Percentiles rank a stretch among this genome's conserved stretches.
These are phyloP conservation scores for Ditula angustiorana DNA, from an alignment of 2,888 invertebrate species.

Conservation along the genomic window DNA sequence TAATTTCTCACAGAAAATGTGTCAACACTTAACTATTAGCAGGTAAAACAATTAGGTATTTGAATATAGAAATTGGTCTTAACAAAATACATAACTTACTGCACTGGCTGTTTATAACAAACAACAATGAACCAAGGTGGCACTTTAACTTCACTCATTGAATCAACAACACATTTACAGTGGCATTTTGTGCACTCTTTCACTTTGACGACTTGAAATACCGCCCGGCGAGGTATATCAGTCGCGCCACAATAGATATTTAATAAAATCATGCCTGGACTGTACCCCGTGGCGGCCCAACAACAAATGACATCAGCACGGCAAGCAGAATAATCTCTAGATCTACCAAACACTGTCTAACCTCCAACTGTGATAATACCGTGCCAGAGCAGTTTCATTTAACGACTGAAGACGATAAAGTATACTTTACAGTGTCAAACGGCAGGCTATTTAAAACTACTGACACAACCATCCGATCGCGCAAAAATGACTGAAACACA, in stretches of 20 bases:
- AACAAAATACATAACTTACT: no score
- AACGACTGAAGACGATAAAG: not conserved
- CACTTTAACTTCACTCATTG: not conserved
- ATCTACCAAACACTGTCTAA: slow-evolving; percentile 28
- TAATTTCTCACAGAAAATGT: no score
- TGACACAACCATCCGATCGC: slow-evolving; percentile 26
- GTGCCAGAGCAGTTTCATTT: not conserved
- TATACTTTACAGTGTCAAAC: slow-evolving; percentile 9
- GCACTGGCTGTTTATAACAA: no score
- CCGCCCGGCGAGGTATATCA: no score
- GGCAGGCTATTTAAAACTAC: slow-evolving; percentile 24
- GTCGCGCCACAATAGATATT: not conserved
- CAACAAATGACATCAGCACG: slow-evolving; percentile 26
- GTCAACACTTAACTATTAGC: no score
- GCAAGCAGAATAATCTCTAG: not conserved
- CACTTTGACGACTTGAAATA: not conserved
- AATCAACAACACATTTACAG: not conserved
- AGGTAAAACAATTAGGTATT: no score
- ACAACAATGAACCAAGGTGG: not conserved
- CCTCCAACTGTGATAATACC: slow-evolving; percentile 31
- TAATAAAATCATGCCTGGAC: not conserved
- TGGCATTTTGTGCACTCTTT: not conserved
- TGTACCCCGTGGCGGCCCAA: not conserved
- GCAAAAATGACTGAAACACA: slow-evolving; percentile 24
- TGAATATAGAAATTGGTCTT: no score